Evolutionary conservation across 1,140 invertebrate genomes (phyloP), one percentile per base, ranked within the genome.

Genomic region (Tetraneura akinire): DNA sequence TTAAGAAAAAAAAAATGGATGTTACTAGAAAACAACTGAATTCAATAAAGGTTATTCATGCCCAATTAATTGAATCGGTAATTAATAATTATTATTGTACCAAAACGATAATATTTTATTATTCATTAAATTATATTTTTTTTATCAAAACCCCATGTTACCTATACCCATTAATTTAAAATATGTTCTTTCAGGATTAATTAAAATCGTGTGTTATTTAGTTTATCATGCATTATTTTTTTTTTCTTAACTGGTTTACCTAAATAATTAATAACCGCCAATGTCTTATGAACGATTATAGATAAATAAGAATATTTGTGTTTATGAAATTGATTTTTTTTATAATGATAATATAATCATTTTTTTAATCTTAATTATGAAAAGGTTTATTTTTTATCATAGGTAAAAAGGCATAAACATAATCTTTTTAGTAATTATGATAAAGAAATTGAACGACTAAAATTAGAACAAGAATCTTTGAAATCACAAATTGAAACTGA

Each of bases 371-470:
- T n/a, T n/a, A n/a, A n/a, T n/a, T n/a, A n/a, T n/a, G n/a, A n/a
- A n/a, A n/a, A n/a, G n/a, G n/a, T n/a, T n/a, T n/a, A n/a, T n/a
- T 14, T 37, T 5, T 21, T 66, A 16, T 57, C 8, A 42, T 29
- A 78, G 74, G 1, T 78, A 42, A 78, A 78, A 62, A 42, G 74
- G 26, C 55, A n/a, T 42, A 45, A 78, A 47, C 16, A 62, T n/a
- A 37, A 78, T 42, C 74, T 78, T 57, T 55, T 37, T n/a, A 78
- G 62, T 62, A 62, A 57, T 18, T 78, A 62, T 45, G 16, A 57
- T 47, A 10, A 60, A 45, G 74, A 78, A 18, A 60, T 55, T 62
- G 74, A 78, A 62, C 74, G 74, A 14, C 74, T 78, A 16, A 78
- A 78, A 60, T 45, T 26, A 13, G 74, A 78, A 60, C 74, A 78